Percentiles rank a stretch among this genome's conserved stretches.
Conservation (phyloP, 2,888 invertebrate genomes). For the Watsonalla cultraria region DNA sequence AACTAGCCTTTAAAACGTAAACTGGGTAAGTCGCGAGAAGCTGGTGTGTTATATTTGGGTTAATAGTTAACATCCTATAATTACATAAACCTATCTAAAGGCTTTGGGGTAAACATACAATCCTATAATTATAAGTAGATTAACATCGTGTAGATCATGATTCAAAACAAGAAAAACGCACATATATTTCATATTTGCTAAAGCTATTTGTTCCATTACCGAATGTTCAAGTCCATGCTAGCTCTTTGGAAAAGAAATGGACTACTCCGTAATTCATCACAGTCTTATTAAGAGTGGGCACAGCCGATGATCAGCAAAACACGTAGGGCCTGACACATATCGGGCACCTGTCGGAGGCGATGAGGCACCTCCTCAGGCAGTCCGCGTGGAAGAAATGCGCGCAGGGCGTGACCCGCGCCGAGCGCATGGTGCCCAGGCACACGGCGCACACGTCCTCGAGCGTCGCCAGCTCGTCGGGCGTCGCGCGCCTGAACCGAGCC, state of each 20-base stretch:
- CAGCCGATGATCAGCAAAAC: slow-evolving; percentile 58
- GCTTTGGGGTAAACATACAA: not conserved
- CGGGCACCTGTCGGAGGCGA: slow-evolving; percentile 83
- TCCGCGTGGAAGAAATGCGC: slow-evolving; percentile 89
- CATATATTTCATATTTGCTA: slow-evolving; percentile 5
- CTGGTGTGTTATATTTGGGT: too few species aligned
- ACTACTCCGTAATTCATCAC: slow-evolving; percentile 23
- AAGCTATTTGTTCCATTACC: too few species aligned
- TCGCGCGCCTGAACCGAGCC: slow-evolving; percentile 81
- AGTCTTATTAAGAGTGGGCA: slow-evolving; percentile 45
- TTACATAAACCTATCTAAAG: too few species aligned
- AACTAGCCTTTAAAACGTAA: too few species aligned
- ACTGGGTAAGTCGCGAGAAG: too few species aligned
- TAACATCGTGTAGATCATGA: not conserved
- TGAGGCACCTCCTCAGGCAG: slow-evolving; percentile 86
- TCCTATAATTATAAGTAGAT: too few species aligned
- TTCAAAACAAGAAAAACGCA: slow-evolving; percentile 11
- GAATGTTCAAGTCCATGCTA: too few species aligned
- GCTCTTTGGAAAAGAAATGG: slow-evolving; percentile 18
- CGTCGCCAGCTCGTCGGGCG: slow-evolving; percentile 80
- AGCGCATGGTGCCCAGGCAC: slow-evolving; percentile 83
- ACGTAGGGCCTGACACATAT: slow-evolving; percentile 85
- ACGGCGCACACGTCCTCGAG: slow-evolving; percentile 89
- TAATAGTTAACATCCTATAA: too few species aligned
- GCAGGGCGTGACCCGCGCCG: slow-evolving; percentile 87